phyloP scores from a whole-genome alignment of 2,113 vertebrate genomes.

The Pseudorhombus dupliciocellatus region DNA sequence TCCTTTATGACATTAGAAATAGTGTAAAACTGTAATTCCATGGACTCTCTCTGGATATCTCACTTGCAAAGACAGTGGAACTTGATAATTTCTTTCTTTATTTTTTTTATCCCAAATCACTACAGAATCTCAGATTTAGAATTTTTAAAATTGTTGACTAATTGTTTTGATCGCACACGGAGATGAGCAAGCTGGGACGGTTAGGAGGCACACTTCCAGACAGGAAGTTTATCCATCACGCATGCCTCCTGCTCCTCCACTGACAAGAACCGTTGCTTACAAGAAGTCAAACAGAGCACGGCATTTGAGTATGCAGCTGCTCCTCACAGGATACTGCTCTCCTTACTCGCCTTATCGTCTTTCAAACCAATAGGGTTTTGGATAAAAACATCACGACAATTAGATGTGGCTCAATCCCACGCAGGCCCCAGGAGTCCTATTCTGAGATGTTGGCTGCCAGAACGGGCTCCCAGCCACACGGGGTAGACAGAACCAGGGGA shows the following conservation, averaged over 20 bases:
- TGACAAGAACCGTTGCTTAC: conserved; percentile 66
- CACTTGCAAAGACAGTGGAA: neutral
- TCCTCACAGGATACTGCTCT: conserved; percentile 60
- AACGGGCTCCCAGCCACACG: conserved; percentile 51
- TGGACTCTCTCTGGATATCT: conserved; percentile 3
- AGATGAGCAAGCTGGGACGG: conserved; percentile 57
- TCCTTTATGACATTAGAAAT: no score
- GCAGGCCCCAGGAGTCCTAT: conserved; percentile 79
- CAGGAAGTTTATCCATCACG: conserved; percentile 82
- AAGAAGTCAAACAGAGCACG: conserved; percentile 72
- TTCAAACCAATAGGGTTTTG: conserved; percentile 75
- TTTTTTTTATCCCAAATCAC: conserved; percentile 46
- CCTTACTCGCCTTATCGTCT: conserved; percentile 70
- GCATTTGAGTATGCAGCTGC: conserved; percentile 72
- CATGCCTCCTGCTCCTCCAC: conserved; percentile 71
- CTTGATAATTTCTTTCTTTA: neutral
- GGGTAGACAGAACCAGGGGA: conserved; percentile 68
- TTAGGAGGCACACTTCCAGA: conserved; percentile 68
- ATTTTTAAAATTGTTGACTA: conserved; percentile 54
- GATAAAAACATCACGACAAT: conserved; percentile 81
- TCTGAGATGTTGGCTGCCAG: conserved; percentile 76
- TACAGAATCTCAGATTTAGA: conserved; percentile 44
- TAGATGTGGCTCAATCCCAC: conserved; percentile 75
- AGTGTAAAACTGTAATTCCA: neutral
- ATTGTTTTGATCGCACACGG: conserved; percentile 63